A percentile compares a stretch with the other conserved stretches of the same genome.
phyloP scores from a whole-genome alignment of 2,888 invertebrate genomes.

The Synanthedon tipuliformis region DNA sequence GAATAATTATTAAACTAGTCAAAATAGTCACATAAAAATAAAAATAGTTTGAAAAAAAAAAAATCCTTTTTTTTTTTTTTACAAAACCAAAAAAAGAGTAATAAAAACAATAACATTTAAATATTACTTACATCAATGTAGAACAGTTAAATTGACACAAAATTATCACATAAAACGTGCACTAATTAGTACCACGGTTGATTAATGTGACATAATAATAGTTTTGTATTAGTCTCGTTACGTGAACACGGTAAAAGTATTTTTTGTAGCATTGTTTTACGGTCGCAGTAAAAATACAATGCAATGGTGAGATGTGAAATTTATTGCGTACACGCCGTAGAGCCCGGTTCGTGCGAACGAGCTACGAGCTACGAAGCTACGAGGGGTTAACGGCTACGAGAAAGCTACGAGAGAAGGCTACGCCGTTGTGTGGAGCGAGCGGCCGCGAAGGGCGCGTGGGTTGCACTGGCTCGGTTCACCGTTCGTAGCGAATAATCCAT shows the following conservation, averaged over 20 bases:
- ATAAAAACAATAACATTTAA: not conserved
- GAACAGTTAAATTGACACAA: conserved; percentile 14
- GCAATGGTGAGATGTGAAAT: conserved; percentile 26
- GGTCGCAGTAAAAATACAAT: conserved; percentile 13
- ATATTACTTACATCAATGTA: conserved; percentile 27
- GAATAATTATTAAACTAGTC: too few relatives aligned
- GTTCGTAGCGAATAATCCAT: conserved; percentile 62
- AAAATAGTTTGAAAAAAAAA: too few relatives aligned
- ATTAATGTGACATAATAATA: conserved; percentile 42
- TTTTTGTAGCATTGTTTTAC: conserved; percentile 48
- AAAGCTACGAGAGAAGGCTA: conserved; percentile 5
- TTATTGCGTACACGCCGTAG: conserved; percentile 12
- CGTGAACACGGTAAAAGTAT: conserved; percentile 37
- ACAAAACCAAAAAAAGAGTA: too few relatives aligned
- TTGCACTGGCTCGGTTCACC: conserved; percentile 51
- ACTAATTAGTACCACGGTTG: conserved; percentile 45
- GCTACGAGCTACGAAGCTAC: conserved; percentile 30
- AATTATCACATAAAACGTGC: conserved; percentile 35
- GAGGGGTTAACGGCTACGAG: conserved; percentile 12
- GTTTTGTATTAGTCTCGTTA: conserved; percentile 36
- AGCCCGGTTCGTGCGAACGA: conserved; percentile 7
- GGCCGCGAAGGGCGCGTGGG: conserved; percentile 50
- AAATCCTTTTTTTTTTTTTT: too few relatives aligned
- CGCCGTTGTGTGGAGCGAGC: conserved; percentile 21
- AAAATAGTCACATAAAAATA: too few relatives aligned